Evolutionary conservation across 2,888 invertebrate species (phyloP).

Genomic region (Pollenia amentaria): DNA sequence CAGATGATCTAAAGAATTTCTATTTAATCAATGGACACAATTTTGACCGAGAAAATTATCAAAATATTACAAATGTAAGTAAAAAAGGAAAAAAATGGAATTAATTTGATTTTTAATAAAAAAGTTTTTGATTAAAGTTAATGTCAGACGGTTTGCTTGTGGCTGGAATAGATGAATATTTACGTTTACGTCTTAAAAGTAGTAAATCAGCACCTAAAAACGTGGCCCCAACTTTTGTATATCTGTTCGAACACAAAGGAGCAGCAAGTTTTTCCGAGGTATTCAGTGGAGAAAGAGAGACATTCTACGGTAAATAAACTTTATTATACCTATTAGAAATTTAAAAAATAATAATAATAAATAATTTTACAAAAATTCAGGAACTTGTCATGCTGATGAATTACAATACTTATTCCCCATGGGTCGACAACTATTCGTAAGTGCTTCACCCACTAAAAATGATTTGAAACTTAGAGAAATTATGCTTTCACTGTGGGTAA

Average conservation of each 20-base stretch:
- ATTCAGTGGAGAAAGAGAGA: slow-evolving; percentile 87
- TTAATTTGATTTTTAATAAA: background rate
- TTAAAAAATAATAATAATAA: no score
- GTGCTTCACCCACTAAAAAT: slow-evolving; percentile 86
- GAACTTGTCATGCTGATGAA: slow-evolving; percentile 93
- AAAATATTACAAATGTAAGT: slow-evolving; percentile 87
- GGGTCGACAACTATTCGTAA: slow-evolving; percentile 86
- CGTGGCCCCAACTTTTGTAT: slow-evolving; percentile 87
- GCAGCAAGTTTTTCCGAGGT: slow-evolving; percentile 89
- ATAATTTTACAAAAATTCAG: slow-evolving; percentile 81
- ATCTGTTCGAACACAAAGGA: slow-evolving; percentile 89
- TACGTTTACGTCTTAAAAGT: slow-evolving; percentile 85
- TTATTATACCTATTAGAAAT: background rate
- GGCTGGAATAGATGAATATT: slow-evolving; percentile 87
- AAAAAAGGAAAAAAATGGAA: background rate
- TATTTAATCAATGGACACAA: slow-evolving; percentile 86
- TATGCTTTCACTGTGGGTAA: slow-evolving; percentile 89
- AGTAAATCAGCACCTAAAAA: slow-evolving; percentile 84
- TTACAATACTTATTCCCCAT: slow-evolving; percentile 92
- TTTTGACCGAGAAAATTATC: slow-evolving; percentile 84
- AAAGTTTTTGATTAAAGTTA: slow-evolving; percentile 85
- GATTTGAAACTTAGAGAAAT: slow-evolving; percentile 87
- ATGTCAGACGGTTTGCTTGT: slow-evolving; percentile 90
- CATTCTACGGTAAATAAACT: slow-evolving; percentile 87
- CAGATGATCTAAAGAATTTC: slow-evolving; percentile 85